These are phyloP conservation scores for Diplolepis rosae DNA, from an alignment of 2,888 invertebrate species.

Conservation along the genomic window DNA sequence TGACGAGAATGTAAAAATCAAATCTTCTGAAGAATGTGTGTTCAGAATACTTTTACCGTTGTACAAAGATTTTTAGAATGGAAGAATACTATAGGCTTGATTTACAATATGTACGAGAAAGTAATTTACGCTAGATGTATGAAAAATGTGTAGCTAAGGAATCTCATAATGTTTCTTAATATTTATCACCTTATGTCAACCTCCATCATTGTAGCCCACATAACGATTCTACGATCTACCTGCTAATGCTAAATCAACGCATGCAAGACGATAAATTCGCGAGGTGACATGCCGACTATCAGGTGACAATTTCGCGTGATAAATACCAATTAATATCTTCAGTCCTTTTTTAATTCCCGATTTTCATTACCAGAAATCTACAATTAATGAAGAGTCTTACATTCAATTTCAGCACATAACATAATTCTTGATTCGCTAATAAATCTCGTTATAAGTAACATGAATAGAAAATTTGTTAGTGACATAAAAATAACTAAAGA, in stretches of 20 bases:
- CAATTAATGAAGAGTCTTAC: slow-evolving; percentile 31
- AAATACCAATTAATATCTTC: slow-evolving; percentile 58
- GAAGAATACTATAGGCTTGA: not conserved
- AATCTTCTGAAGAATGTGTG: too few species aligned
- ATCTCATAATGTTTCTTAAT: slow-evolving; percentile 11
- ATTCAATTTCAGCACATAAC: too few species aligned
- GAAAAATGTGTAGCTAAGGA: not conserved
- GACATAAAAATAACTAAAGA: too few species aligned
- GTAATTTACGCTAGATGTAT: not conserved
- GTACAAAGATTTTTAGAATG: not conserved
- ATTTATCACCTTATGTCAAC: slow-evolving; percentile 11
- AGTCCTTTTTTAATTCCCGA: slow-evolving; percentile 46
- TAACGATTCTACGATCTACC: slow-evolving; percentile 23
- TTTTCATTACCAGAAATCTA: slow-evolving; percentile 52
- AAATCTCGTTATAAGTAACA: too few species aligned
- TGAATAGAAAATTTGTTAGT: too few species aligned
- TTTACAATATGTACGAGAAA: not conserved
- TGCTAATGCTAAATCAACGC: slow-evolving; percentile 29
- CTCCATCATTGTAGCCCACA: not conserved
- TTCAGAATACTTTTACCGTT: slow-evolving; percentile 4
- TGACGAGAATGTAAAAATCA: too few species aligned
- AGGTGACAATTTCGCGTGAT: slow-evolving; percentile 60
- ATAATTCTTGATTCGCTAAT: too few species aligned
- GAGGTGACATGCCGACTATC: slow-evolving; percentile 11
- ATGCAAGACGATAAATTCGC: slow-evolving; percentile 29